Evolutionary conservation across 2,113 vertebrate genomes (phyloP).

Genomic region (Eolophus roseicapilla): DNA sequence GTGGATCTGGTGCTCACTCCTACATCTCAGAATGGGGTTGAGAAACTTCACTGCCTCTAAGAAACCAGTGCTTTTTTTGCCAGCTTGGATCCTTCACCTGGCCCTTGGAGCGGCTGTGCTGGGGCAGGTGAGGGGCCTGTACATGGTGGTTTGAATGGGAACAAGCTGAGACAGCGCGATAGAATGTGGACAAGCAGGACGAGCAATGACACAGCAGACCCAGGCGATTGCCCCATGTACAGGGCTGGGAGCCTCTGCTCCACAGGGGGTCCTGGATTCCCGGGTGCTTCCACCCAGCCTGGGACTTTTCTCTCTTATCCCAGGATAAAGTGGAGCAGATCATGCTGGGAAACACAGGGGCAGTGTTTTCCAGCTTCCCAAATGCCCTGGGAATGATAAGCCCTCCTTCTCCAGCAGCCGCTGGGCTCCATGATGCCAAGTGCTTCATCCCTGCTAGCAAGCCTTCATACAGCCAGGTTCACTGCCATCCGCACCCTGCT

Average conservation of each 20-base stretch:
- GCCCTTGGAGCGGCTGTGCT: neutral
- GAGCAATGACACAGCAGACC: neutral
- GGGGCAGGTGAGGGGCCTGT: rapidly evolving
- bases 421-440: neutral
- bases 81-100: neutral
- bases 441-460: neutral
- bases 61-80: neutral
- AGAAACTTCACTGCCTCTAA: neutral
- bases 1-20: neutral
- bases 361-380: neutral
- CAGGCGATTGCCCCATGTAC: neutral
- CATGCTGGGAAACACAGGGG: neutral
- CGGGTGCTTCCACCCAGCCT: neutral
- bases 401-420: neutral
- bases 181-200: neutral
- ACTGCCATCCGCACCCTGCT: too few species aligned
- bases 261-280: rapidly evolving
- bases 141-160: rapidly evolving
- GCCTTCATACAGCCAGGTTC: neutral
- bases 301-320: neutral
- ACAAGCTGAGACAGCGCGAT: neutral
- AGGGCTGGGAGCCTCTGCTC: neutral
- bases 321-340: neutral
- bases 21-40: neutral
- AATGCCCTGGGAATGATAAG: neutral